A percentile compares a stretch with the other conserved stretches of the same genome.
phyloP scores from a whole-genome alignment of 2,113 vertebrate genomes.

The Mesitornis unicolor region DNA sequence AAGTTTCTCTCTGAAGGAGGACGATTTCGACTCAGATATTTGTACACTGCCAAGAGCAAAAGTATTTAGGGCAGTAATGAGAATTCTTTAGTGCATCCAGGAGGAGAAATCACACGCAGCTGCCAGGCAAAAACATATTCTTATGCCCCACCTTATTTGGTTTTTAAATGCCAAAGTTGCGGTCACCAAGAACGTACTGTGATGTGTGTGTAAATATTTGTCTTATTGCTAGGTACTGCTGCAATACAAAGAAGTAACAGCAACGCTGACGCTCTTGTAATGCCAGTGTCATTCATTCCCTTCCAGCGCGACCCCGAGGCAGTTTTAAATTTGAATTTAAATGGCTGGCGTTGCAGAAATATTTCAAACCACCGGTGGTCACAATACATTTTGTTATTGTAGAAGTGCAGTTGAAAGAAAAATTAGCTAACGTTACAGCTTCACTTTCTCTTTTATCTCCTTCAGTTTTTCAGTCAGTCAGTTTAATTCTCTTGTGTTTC shows the following conservation, averaged over 20 bases:
- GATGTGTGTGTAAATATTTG: conserved; percentile 46
- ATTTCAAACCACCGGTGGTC: not conserved
- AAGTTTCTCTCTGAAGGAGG: not conserved
- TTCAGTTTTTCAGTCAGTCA: not conserved
- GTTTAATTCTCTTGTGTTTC: not conserved
- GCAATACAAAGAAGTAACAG: not conserved
- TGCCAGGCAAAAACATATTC: conserved; percentile 9
- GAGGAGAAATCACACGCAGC: not conserved
- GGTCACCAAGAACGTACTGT: not conserved
- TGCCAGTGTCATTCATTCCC: not conserved
- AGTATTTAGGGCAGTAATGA: not conserved
- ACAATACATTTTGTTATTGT: not conserved
- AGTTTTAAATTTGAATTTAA: not conserved
- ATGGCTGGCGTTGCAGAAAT: not conserved
- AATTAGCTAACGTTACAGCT: not conserved
- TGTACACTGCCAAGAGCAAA: not conserved
- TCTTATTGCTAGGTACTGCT: conserved; percentile 50
- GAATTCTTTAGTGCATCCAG: not conserved
- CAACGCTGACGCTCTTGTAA: too few relatives aligned
- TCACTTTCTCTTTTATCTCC: not conserved
- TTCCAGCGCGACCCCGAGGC: not conserved
- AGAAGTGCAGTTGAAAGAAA: not conserved
- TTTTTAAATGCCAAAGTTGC: conserved; percentile 3
- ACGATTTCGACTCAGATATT: not conserved
- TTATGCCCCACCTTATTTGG: conserved; percentile 14